phyloP scores from a whole-genome alignment of 2,113 vertebrate genomes.

The Silurus meridionalis region DNA sequence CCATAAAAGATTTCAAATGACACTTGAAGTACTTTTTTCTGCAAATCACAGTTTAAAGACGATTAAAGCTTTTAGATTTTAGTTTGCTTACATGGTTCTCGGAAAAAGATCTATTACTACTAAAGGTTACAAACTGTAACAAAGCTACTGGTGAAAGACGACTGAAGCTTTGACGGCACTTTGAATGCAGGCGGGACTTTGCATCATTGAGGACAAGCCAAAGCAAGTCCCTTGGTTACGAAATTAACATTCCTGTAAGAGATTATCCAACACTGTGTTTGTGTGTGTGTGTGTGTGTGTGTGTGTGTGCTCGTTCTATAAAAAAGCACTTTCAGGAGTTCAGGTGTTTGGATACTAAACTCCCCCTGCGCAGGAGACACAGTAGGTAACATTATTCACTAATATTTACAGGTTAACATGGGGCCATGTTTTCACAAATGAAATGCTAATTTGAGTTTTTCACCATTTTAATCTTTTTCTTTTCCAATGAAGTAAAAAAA shows the following conservation, averaged over 20 bases:
- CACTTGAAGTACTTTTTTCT: neutral
- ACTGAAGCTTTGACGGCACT: neutral
- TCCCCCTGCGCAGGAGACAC: slow-evolving; percentile 10
- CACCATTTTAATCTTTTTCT: neutral
- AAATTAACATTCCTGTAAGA: slow-evolving; percentile 42
- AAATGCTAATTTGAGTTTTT: neutral
- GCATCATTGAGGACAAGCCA: slow-evolving; percentile 23
- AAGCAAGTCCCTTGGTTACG: slow-evolving; percentile 27
- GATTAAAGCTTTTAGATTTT: neutral
- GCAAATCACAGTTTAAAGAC: neutral
- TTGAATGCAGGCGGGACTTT: neutral
- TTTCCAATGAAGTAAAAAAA: neutral
- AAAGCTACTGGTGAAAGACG: no score
- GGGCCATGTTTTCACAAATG: neutral
- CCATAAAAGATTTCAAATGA: neutral
- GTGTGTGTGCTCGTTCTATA: slow-evolving; percentile 39
- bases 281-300: slow-evolving; percentile 10
- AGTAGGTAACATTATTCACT: slow-evolving; percentile 12
- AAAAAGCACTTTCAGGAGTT: slow-evolving; percentile 11
- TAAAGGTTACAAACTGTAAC: neutral
- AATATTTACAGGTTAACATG: neutral
- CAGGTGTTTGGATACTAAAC: slow-evolving; percentile 42
- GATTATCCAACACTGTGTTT: slow-evolving; percentile 14
- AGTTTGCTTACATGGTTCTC: neutral
- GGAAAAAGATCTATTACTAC: neutral